Evolutionary conservation across 2,888 invertebrate species (phyloP).

Genomic region (Drosophila stalkeri): DNA sequence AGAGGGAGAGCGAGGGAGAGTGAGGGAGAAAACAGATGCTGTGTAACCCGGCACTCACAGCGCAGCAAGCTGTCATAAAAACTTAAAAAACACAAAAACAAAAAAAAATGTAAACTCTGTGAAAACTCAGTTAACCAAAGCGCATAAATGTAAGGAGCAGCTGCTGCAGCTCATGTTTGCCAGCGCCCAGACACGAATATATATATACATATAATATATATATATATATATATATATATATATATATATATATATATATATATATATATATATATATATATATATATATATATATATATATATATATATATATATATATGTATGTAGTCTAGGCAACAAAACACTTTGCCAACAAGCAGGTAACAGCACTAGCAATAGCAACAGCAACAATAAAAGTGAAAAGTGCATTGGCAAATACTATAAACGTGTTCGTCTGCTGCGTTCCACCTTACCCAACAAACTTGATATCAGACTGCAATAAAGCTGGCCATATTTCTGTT

Average conservation of each 20-base stretch:
- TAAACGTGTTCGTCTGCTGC: constrained; percentile 64
- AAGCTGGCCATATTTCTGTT: constrained; percentile 62
- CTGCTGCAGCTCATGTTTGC: constrained; percentile 19
- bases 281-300: constrained; percentile 13
- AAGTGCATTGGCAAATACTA: constrained; percentile 76
- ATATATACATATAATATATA: constrained; percentile 10
- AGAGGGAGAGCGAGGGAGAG: not conserved
- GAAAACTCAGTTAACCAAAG: constrained; percentile 61
- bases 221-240: constrained; percentile 7
- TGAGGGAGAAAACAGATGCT: constrained; percentile 59
- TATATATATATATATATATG: constrained; percentile 2
- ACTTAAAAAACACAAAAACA: constrained; percentile 24
- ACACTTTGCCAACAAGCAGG: constrained; percentile 61
- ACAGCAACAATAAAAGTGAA: constrained; percentile 76
- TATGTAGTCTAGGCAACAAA: constrained; percentile 42
- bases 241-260: constrained; percentile 1
- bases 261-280: no score
- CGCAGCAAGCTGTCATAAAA: constrained; percentile 73
- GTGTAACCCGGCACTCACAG: constrained; percentile 50
- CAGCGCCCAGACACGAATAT: constrained; percentile 38
- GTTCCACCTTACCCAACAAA: not conserved
- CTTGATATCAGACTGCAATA: constrained; percentile 15
- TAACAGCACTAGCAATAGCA: constrained; percentile 36
- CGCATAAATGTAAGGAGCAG: constrained; percentile 68
- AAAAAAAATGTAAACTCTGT: constrained; percentile 33